Evolutionary conservation across 2,797 vertebrate genomes (phyloP).

Genomic region (Oreochromis grahami): DNA sequence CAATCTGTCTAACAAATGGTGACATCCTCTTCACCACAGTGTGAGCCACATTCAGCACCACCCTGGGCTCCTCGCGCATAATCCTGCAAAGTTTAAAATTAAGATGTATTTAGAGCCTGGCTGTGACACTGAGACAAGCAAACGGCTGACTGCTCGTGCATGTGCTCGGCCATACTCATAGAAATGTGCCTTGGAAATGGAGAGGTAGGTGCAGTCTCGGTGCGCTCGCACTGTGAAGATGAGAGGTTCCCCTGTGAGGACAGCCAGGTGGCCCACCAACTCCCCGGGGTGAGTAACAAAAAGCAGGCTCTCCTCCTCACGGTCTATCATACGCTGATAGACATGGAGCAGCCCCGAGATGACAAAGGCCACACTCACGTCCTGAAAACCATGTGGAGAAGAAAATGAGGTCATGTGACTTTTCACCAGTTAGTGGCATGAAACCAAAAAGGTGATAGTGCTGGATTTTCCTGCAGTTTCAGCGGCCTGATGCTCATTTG

Average conservation of each 20-base stretch:
- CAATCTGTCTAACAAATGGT: conserved; percentile 89
- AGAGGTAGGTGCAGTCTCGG: conserved; percentile 88
- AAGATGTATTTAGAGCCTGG: background rate
- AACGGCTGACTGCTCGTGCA: background rate
- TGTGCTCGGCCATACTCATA: conserved; percentile 81
- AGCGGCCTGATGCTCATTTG: background rate
- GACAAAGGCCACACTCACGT: conserved; percentile 88
- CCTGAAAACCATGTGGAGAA: conserved; percentile 64
- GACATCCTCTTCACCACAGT: conserved; percentile 89
- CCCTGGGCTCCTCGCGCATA: conserved; percentile 86
- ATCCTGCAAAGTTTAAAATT: conserved; percentile 75
- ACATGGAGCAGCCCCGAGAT: conserved; percentile 90
- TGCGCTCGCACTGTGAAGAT: conserved; percentile 92
- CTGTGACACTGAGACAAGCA: background rate
- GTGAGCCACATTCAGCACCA: conserved; percentile 89
- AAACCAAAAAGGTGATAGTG: background rate
- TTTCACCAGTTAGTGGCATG: background rate
- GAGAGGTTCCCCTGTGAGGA: conserved; percentile 92
- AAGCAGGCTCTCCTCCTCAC: conserved; percentile 86
- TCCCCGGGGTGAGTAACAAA: conserved; percentile 92
- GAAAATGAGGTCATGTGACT: background rate
- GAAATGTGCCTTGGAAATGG: conserved; percentile 91
- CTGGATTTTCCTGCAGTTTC: background rate
- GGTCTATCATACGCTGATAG: conserved; percentile 91
- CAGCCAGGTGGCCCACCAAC: conserved; percentile 90